A percentile compares a stretch with the other conserved stretches of the same genome.
phyloP scores from a whole-genome alignment of 2,888 invertebrate genomes.

The Sisyra nigra region DNA sequence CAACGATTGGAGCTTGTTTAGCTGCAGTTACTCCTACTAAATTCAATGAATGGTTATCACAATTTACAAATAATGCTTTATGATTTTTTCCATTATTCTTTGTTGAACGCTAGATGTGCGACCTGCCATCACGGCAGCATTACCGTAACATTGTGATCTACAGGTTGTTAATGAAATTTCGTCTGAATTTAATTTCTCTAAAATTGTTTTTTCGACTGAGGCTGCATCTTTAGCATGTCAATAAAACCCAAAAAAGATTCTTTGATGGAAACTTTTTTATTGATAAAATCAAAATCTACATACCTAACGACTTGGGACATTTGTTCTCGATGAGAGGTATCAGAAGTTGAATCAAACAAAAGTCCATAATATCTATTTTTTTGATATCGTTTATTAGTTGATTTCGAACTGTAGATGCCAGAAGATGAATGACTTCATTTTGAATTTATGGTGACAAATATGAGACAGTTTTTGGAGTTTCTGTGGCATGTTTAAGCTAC shows the following conservation, averaged over 20 bases:
- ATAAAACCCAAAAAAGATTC: conserved; percentile 7
- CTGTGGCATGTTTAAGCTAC: conserved; percentile 11
- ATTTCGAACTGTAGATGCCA: conserved; percentile 11
- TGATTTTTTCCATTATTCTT: conserved; percentile 4
- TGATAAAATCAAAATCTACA: conserved; percentile 1
- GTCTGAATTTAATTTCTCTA: conserved; percentile 1
- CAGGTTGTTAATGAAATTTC: background rate
- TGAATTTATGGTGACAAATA: conserved; percentile 14
- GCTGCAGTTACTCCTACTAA: conserved; percentile 5
- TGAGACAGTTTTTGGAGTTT: conserved; percentile 12
- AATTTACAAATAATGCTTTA: background rate
- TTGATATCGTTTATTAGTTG: conserved; percentile 13
- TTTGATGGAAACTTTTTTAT: background rate
- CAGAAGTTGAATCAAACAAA: conserved; percentile 14
- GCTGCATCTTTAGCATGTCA: background rate
- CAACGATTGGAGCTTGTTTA: background rate
- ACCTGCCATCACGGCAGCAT: conserved; percentile 7
- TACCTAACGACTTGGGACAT: conserved; percentile 5
- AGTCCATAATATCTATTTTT: conserved; percentile 14
- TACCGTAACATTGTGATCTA: conserved; percentile 2
- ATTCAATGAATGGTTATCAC: conserved; percentile 4
- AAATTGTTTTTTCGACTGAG: conserved; percentile 2
- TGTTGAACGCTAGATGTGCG: conserved; percentile 3
- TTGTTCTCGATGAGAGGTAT: conserved; percentile 7
- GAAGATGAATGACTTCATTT: conserved; percentile 14